These are phyloP conservation scores for Alentia gelatinosa DNA, from an alignment of 2,888 invertebrate genomes.

Conservation along the genomic window DNA sequence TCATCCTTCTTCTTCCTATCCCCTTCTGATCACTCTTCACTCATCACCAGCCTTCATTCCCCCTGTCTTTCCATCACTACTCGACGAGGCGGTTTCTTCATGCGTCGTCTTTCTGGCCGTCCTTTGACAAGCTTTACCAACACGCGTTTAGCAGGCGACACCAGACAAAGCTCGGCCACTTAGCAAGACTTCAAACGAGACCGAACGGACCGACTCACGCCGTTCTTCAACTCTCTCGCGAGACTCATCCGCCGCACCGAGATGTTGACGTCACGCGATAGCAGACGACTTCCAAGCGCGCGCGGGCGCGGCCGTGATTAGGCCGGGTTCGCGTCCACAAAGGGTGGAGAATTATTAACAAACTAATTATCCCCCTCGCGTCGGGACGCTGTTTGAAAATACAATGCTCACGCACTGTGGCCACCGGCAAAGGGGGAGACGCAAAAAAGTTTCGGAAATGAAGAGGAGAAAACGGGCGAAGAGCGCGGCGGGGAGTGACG, in stretches of 20 bases:
- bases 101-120: neutral
- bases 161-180: conserved; percentile 21
- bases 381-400: conserved; percentile 50
- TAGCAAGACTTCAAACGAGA: conserved; percentile 25
- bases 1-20: neutral
- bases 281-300: conserved; percentile 14
- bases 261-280: conserved; percentile 39
- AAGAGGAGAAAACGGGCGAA: neutral
- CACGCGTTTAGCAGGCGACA: conserved; percentile 1
- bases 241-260: conserved; percentile 30
- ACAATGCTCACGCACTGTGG: conserved; percentile 32
- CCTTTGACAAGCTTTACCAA: conserved; percentile 49
- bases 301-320: conserved; percentile 1
- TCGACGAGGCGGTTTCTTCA: neutral
- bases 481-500: neutral
- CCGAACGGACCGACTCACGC: conserved; percentile 28
- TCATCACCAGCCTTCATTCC: neutral
- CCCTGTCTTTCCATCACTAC: neutral
- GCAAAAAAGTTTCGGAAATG: conserved; percentile 40
- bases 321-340: neutral
- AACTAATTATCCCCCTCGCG: conserved; percentile 45
- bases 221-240: conserved; percentile 18
- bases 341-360: conserved; percentile 40
- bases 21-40: neutral
- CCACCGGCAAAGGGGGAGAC: neutral